These are phyloP conservation scores for Macaca mulatta DNA, from an alignment of 2,113 vertebrate species.

Conservation along the genomic window DNA sequence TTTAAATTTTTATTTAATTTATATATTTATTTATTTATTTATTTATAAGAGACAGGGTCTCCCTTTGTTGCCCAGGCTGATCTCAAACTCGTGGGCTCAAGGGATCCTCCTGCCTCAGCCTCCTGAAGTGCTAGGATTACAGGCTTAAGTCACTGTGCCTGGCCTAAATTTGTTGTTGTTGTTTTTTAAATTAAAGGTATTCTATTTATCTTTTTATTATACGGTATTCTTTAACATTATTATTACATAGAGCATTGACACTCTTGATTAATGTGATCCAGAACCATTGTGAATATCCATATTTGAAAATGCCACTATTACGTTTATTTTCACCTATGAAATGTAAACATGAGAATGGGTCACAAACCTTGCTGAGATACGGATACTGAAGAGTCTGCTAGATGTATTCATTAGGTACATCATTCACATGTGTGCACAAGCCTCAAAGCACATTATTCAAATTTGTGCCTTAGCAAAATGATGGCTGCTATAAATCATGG, in stretches of 20 bases:
- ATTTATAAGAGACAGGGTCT: no score
- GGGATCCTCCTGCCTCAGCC: no score
- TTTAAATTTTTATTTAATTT: neutral
- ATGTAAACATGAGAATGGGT: neutral
- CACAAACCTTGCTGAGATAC: neutral
- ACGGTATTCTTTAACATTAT: neutral
- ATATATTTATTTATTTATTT: no score
- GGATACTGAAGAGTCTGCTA: neutral
- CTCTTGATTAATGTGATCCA: constrained; percentile 24
- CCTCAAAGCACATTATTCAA: neutral
- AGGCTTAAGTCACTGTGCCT: no score
- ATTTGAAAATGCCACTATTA: neutral
- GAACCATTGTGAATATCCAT: neutral
- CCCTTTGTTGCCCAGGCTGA: no score
- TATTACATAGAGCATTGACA: neutral
- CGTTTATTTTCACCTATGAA: constrained; percentile 8
- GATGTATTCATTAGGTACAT: neutral
- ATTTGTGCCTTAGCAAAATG: neutral
- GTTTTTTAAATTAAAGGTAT: no score
- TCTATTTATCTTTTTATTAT: neutral
- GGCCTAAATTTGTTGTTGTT: no score
- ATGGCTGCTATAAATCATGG: neutral
- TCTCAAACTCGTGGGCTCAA: no score
- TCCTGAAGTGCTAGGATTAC: no score
- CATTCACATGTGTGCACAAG: neutral